Conservation (phyloP, 2,888 invertebrate species). For the Mylabris sibirica region DNA sequence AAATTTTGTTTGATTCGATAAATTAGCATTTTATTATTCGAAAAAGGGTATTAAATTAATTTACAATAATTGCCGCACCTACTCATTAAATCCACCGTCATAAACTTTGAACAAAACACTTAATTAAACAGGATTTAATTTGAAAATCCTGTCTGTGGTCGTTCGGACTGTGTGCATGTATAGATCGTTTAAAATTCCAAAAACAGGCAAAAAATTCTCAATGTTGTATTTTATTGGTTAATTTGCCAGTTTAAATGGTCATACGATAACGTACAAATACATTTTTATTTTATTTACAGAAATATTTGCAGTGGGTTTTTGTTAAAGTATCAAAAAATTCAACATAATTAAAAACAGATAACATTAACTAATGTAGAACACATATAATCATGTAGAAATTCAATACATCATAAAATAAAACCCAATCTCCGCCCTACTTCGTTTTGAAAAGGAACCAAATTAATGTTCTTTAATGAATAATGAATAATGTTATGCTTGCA, state of each 20-base stretch:
- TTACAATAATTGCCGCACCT: conserved; percentile 7
- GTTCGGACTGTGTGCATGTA: not conserved
- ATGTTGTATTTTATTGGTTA: not conserved
- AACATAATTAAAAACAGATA: not conserved
- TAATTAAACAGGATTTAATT: conserved; percentile 10
- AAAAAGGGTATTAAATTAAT: not conserved
- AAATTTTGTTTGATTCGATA: not conserved
- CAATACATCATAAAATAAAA: not conserved
- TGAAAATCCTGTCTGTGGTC: conserved; percentile 10
- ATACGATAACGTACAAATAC: not conserved
- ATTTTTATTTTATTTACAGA: not conserved
- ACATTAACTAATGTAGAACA: not conserved
- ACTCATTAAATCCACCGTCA: conserved; percentile 2
- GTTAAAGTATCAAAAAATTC: not conserved
- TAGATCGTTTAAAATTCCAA: conserved; percentile 1
- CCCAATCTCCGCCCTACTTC: not conserved
- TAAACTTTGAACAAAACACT: conserved; percentile 3
- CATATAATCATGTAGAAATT: not conserved
- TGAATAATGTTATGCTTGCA: not conserved
- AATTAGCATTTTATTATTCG: not conserved
- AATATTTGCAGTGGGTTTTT: not conserved
- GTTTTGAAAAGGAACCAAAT: not conserved
- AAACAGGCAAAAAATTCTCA: not conserved
- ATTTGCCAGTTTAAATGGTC: not conserved
- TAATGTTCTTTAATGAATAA: not conserved